These are phyloP conservation scores for Austrofundulus limnaeus DNA, from an alignment of 2,113 vertebrate genomes.

Conservation along the genomic window DNA sequence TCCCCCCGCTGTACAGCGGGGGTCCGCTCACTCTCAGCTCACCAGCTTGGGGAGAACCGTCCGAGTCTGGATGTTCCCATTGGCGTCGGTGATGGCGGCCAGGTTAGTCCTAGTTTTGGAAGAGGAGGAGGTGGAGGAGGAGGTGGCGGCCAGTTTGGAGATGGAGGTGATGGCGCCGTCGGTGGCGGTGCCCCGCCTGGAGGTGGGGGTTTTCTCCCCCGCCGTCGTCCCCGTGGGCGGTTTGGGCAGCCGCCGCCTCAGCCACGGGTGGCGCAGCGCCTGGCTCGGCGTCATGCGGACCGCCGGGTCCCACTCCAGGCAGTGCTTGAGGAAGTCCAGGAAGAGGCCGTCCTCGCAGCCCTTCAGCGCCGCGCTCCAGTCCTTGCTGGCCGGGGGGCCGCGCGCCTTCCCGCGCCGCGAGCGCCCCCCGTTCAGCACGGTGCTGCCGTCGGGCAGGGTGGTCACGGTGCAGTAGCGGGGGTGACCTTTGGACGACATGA, in stretches of 20 bases:
- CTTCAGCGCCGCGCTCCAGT: slow-evolving; percentile 91
- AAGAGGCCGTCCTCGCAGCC: slow-evolving; percentile 95
- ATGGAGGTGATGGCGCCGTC: slow-evolving; percentile 88
- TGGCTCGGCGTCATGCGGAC: slow-evolving; percentile 93
- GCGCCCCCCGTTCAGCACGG: slow-evolving; percentile 89
- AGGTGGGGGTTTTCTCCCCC: slow-evolving; percentile 85
- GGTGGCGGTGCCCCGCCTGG: slow-evolving; percentile 81
- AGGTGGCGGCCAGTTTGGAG: slow-evolving; percentile 92
- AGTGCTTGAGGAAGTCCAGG: slow-evolving; percentile 97
- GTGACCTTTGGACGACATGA: slow-evolving; percentile 96
- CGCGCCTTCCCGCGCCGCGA: slow-evolving; percentile 94
- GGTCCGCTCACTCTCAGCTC: slow-evolving; percentile 81
- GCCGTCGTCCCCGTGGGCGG: slow-evolving; percentile 78
- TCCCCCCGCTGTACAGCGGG: slow-evolving; percentile 17
- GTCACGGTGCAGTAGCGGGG: slow-evolving; percentile 95
- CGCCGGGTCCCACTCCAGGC: slow-evolving; percentile 96
- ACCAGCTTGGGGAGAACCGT: slow-evolving; percentile 98
- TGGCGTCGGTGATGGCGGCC: slow-evolving; percentile 95
- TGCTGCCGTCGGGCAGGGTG: slow-evolving; percentile 88
- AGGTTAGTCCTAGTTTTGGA: slow-evolving; percentile 97
- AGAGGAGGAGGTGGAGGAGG: slow-evolving; percentile 81
- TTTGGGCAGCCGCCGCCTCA: slow-evolving; percentile 92
- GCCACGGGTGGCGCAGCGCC: slow-evolving; percentile 94
- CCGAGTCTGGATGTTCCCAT: slow-evolving; percentile 97
- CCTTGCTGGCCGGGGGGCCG: slow-evolving; percentile 91